A percentile compares a stretch with the other conserved stretches of the same genome.
These are phyloP conservation scores for Rhegmatorhina hoffmannsi DNA, from an alignment of 2,113 vertebrate genomes.

Conservation along the genomic window DNA sequence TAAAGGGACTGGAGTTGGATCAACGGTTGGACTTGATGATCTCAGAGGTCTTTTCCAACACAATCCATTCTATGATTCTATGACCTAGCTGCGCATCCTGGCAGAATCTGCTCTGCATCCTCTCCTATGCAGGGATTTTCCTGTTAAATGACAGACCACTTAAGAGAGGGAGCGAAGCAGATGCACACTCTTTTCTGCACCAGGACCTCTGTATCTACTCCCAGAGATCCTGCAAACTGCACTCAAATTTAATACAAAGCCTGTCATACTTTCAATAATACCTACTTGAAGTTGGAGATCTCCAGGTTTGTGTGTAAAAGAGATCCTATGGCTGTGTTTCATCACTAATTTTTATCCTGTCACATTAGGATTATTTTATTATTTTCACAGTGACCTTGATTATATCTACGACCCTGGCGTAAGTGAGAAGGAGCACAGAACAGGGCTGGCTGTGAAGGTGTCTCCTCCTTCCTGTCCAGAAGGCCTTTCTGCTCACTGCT, in stretches of 20 bases:
- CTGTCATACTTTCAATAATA: neutral
- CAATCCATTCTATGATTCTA: too few species aligned
- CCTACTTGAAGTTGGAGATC: neutral
- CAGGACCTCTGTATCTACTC: neutral
- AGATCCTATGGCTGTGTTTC: neutral
- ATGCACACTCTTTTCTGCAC: neutral
- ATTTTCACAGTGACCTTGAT: neutral
- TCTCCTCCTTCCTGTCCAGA: neutral
- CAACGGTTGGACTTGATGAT: too few species aligned
- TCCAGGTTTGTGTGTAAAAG: neutral
- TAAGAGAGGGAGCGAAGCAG: neutral
- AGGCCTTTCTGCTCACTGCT: neutral
- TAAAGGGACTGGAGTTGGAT: too few species aligned
- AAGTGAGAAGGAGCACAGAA: neutral
- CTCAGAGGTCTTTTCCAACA: too few species aligned
- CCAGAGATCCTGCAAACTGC: neutral
- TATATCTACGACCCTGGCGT: rapidly evolving
- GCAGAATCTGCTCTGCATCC: neutral
- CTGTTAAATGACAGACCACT: neutral
- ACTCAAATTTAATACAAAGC: neutral
- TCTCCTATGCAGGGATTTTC: neutral
- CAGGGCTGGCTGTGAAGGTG: neutral
- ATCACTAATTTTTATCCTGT: neutral
- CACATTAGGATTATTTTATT: neutral
- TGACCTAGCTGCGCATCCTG: too few species aligned